phyloP scores from a whole-genome alignment of 2,113 vertebrate genomes.

The Engraulis encrasicolus region DNA sequence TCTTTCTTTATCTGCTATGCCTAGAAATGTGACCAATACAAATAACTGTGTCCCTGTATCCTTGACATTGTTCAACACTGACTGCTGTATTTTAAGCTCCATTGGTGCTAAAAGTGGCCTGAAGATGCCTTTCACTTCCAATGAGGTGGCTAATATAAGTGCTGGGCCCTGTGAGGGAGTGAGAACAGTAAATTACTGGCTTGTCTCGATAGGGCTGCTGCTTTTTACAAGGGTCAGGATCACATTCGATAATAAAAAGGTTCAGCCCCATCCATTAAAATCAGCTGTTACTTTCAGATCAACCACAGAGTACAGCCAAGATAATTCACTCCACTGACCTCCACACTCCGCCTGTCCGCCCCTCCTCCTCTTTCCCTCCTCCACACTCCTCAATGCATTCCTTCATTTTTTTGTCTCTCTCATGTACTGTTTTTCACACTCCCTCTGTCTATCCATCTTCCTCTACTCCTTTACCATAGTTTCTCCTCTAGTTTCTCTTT shows the following conservation, averaged over 20 bases:
- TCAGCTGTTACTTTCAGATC: slow-evolving; percentile 14
- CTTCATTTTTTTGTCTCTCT: too few relatives aligned
- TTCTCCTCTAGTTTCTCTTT: too few relatives aligned
- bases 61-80: too few relatives aligned
- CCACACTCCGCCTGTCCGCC: background rate
- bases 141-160: background rate
- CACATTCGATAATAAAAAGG: slow-evolving; percentile 5
- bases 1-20: too few relatives aligned
- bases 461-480: too few relatives aligned
- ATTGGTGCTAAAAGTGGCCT: too few relatives aligned
- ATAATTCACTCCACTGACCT: slow-evolving; percentile 55
- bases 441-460: too few relatives aligned
- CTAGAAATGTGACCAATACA: too few relatives aligned
- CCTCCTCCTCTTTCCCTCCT: too few relatives aligned
- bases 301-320: slow-evolving; percentile 30
- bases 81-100: too few relatives aligned
- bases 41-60: too few relatives aligned
- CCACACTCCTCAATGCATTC: background rate
- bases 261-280: background rate
- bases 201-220: background rate
- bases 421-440: too few relatives aligned
- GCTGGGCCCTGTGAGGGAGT: background rate
- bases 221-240: slow-evolving; percentile 4
- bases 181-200: background rate
- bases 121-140: background rate